Conservation (phyloP, 1,140 invertebrate genomes). For the Solenopsis invicta region DNA sequence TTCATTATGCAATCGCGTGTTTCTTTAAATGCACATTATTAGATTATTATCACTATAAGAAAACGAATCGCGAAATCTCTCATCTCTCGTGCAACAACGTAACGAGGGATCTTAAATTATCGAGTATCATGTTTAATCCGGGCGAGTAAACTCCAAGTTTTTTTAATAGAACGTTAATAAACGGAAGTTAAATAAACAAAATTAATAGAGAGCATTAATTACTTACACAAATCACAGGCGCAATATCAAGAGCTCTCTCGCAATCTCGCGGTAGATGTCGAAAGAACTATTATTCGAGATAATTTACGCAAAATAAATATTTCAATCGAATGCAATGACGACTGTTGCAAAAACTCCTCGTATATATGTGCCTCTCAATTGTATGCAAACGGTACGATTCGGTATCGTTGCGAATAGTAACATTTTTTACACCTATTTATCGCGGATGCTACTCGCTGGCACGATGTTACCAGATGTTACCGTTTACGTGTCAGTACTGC, state of each 20-base stretch:
- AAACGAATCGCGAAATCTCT: neutral
- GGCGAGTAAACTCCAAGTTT: neutral
- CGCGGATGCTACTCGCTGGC: neutral
- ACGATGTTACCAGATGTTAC: slow-evolving; percentile 19
- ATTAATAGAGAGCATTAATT: slow-evolving; percentile 41
- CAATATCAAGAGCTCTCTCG: neutral
- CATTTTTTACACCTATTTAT: slow-evolving; percentile 19
- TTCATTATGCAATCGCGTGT: too few relatives aligned
- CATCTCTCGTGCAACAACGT: neutral
- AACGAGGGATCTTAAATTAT: neutral
- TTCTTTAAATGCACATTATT: too few relatives aligned
- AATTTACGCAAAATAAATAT: slow-evolving; percentile 34
- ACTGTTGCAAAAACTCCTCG: neutral
- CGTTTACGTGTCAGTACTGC: slow-evolving; percentile 46
- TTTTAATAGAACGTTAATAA: slow-evolving; percentile 16
- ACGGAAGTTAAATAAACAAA: slow-evolving; percentile 14
- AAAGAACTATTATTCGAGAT: neutral
- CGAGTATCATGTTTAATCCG: neutral
- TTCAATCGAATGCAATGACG: neutral
- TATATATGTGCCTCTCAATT: neutral
- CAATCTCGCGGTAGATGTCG: neutral
- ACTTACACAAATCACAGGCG: neutral
- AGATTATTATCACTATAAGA: too few relatives aligned
- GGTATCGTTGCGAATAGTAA: slow-evolving; percentile 48
- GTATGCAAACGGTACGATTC: neutral